Evolutionary conservation across 2,797 vertebrate species (phyloP), one percentile per base, ranked within the genome.

Genomic region (Urosaurus nigricauda): DNA sequence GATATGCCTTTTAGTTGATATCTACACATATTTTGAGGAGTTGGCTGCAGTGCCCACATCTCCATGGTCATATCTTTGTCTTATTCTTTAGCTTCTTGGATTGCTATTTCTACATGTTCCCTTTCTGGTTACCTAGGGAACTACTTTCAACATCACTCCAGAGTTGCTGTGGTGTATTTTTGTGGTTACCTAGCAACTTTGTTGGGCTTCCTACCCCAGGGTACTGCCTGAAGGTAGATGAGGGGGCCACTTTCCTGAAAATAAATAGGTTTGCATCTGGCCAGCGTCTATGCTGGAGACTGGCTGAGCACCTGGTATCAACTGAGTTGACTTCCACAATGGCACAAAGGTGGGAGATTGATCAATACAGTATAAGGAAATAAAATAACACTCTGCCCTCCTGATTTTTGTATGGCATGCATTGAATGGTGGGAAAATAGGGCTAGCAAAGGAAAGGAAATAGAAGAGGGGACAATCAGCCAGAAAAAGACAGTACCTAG

Each of bases 71-170:
- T 51, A 14, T 17, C 16, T 11, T 58, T 65, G 24, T 37, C 53
- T 68, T 13, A 26, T 71, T 43, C 78, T 80, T 29, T 35, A 40
- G 26, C 35, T 87, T 51, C 37, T 71, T 71, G 35, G 79, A 32
- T 58, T 68, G 65, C 60, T 56, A 40, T 87, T 87, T 80, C 78
- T 73, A 32, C 9, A 32, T 73, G 65, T 60, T 21, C 53, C 51
- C 13, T 81, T 58, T 71, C 21, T 71, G 26, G 86, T 87, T 87
- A 35, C 78, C 85, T 81, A 87, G 86, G 86, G 86, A 87, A 87
- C 78, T n/a, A 40, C 26, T 73, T 37, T 58, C 13, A 71, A n/a
- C 17, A 58, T 81, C 53, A 56, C 51, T 32, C 47, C 47, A 43
- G 58, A 43, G 11, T 43, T n/a, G n/a, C 35, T 56, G 19, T 37